A percentile compares a stretch with the other conserved stretches of the same genome.
phyloP scores from a whole-genome alignment of 2,888 invertebrate genomes.

The Laothoe populi region DNA sequence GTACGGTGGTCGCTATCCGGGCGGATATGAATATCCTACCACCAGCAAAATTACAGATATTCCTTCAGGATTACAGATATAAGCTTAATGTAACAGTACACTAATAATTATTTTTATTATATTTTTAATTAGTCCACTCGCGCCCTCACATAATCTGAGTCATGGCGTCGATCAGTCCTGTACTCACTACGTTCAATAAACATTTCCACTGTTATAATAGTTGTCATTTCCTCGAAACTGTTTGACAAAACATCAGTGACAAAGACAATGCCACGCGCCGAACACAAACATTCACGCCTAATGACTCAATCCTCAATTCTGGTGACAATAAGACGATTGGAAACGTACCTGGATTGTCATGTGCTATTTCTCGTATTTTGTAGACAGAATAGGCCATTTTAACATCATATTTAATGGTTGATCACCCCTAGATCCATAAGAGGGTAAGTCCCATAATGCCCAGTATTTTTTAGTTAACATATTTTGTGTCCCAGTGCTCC shows the following conservation, averaged over 20 bases:
- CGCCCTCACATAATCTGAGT: neutral
- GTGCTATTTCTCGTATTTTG: neutral
- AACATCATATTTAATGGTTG: too few relatives aligned
- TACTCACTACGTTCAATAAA: constrained; percentile 59
- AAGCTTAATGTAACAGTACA: too few relatives aligned
- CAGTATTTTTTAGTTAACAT: too few relatives aligned
- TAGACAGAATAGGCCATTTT: too few relatives aligned
- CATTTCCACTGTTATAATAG: constrained; percentile 55
- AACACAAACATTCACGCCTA: constrained; percentile 59
- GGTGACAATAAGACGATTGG: neutral
- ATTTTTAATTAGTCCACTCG: neutral
- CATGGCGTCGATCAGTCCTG: neutral
- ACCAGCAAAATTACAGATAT: neutral
- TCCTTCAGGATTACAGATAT: neutral
- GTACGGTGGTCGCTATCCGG: too few relatives aligned
- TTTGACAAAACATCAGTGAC: constrained; percentile 74
- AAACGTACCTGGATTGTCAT: neutral
- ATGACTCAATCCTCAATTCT: constrained; percentile 23
- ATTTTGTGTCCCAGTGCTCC: too few relatives aligned
- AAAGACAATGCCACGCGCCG: constrained; percentile 80
- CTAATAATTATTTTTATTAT: too few relatives aligned
- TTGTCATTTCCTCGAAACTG: constrained; percentile 69
- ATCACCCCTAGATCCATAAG: too few relatives aligned
- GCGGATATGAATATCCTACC: too few relatives aligned
- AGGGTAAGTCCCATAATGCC: too few relatives aligned